Evolutionary conservation across 30 jellyfish, hydroid and myxozoan genomes (phyloP), one percentile per base, ranked within the genome.

Genomic region (Turritopsis rubra): DNA sequence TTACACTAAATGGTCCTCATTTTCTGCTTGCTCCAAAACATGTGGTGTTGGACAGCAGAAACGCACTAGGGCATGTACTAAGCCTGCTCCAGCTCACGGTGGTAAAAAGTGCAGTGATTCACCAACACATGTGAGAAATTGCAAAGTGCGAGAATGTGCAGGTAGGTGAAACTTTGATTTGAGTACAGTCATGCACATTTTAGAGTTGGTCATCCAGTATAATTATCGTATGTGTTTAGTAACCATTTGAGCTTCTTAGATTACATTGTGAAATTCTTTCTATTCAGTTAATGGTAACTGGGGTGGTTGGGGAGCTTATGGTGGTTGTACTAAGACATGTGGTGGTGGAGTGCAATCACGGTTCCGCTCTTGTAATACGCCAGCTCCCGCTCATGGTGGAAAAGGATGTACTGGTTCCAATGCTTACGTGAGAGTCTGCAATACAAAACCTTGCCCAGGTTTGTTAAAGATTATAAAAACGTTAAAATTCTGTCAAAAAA

Each of bases 11-110:
- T 80, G 87, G 87, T 25, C 77, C 28, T 80, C 65, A 52, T 30
- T 52, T 21, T 52, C 26, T 21, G 65, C 26, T 52, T 52, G 53
- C 16, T 18, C 68, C 30, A 30, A 23, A 18, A 80, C 68, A 68
- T 89, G 96, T 80, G 96, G 91, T 23, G 86, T 75, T 75, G 96
- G 96, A 3, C 73, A 85, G 16, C 84, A 80, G n/a, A 28, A 20
- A 19, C 74, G 96, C 22, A 84, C 87, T 28, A 60, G 96, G 75
- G 85, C 87, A 1, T 89, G 96, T 54, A 83, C 86, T 52, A 83
- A 77, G 22, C 96, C 96, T 13, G 54, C 88, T 20, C 96, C 96
- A 30, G 88, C 86, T 21, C 91, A 88, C 52, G 96, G 96, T 20
- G 96, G 96, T 4, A 83, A 88, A 27, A 88, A 85, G 8, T 88